Evolutionary conservation across 1,140 invertebrate genomes (phyloP).

Genomic region (Panonychus citri): DNA sequence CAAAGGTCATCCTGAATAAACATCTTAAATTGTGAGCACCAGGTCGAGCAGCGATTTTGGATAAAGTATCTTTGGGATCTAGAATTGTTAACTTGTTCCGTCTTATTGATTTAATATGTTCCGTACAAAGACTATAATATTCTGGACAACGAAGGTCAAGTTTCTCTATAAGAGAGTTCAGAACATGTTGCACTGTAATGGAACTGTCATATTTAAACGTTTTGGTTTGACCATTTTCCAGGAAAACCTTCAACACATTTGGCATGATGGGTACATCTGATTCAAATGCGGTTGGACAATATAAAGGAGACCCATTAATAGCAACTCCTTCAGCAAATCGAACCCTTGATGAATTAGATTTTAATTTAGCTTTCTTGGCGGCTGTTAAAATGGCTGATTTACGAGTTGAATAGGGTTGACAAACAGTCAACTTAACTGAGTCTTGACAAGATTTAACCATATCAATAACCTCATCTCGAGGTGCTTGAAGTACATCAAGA

Average conservation of each 20-base stretch:
- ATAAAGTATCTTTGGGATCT: conserved; percentile 44
- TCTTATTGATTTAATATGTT: conserved; percentile 62
- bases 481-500: conserved; percentile 58
- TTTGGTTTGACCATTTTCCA: conserved; percentile 70
- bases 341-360: conserved; percentile 55
- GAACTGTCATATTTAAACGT: conserved; percentile 83
- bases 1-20: conserved; percentile 62
- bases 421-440: conserved; percentile 47
- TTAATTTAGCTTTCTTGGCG: conserved; percentile 55
- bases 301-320: conserved; percentile 42
- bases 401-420: conserved; percentile 45
- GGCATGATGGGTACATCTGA: conserved; percentile 45
- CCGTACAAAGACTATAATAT: conserved; percentile 64
- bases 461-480: conserved; percentile 66
- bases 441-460: conserved; percentile 54
- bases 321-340: conserved; percentile 67
- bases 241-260: conserved; percentile 41
- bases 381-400: conserved; percentile 63
- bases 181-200: conserved; percentile 62
- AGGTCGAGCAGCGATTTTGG: conserved; percentile 57
- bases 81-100: conserved; percentile 59
- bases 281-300: conserved; percentile 50
- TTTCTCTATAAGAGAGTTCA: conserved; percentile 59
- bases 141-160: conserved; percentile 50
- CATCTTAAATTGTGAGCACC: conserved; percentile 67